Evolutionary conservation across 2,888 invertebrate species (phyloP).

Genomic region (Hirtodrosophila cameraria): DNA sequence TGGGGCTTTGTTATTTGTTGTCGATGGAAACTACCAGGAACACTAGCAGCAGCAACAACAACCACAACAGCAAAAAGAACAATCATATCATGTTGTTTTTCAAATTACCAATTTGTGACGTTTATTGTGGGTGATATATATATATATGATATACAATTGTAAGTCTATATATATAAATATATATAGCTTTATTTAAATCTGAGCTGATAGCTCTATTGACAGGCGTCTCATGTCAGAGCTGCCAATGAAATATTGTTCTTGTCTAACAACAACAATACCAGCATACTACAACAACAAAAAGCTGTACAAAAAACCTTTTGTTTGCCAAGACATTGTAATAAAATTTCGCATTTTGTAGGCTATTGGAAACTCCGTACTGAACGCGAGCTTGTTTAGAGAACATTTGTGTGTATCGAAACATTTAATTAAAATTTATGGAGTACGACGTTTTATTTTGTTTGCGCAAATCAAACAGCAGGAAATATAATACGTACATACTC

Average conservation of each 20-base stretch:
- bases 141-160: neutral
- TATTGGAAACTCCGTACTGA: constrained; percentile 71
- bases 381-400: constrained; percentile 47
- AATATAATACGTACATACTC: no score
- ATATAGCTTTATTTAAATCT: constrained; percentile 45
- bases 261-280: constrained; percentile 45
- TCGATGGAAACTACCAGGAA: constrained; percentile 34
- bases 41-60: constrained; percentile 18
- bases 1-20: constrained; percentile 18
- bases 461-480: constrained; percentile 54
- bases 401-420: constrained; percentile 42
- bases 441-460: constrained; percentile 41
- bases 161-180: constrained; percentile 6
- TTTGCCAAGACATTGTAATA: constrained; percentile 53
- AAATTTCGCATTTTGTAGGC: constrained; percentile 44
- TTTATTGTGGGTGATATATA: constrained; percentile 61
- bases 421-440: constrained; percentile 75
- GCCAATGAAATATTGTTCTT: constrained; percentile 71
- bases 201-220: constrained; percentile 68
- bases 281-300: constrained; percentile 35
- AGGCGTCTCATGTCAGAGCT: constrained; percentile 65
- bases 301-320: constrained; percentile 70
- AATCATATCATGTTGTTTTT: constrained; percentile 51
- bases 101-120: constrained; percentile 73
- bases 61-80: constrained; percentile 32